Base-by-base conservation (phyloP, 1,140 invertebrate species). In the Neodiprion lecontei region DNA sequence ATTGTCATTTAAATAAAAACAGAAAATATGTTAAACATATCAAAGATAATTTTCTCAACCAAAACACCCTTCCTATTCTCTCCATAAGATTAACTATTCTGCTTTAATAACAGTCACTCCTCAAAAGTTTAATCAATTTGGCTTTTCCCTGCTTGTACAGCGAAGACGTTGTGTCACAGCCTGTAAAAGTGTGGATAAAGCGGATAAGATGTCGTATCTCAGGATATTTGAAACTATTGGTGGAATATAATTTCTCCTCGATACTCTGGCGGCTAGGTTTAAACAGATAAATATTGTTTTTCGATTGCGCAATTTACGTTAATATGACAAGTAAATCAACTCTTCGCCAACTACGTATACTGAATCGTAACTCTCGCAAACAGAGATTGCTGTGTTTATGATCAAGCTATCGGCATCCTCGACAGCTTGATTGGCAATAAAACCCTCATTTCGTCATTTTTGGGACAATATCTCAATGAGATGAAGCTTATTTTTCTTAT, bases 281-380 rank as follows among this genome's bases (percentile, higher is more conserved):
- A n/a, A 48, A 28, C 17, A 76, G 61, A 47, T 72, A 74, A n/a
- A 76, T 61, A 50, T 76, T 76, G 11, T 47, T 48, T 28, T 72
- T 61, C 4, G 11, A 4, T 7, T 9, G 3, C 3, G 53, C 3
- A 14, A 7, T 61, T n/a, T 81, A 76, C 77, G 78, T 83, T 12
- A 85, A 72, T 78, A 84, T 69, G 72, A 85, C 74, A 1, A 84
- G 53, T 61, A 85, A 78, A 70, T 83, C 80, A 48, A 79, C 77
- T 81, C 79, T 79, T 81, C 80, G 67, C 79, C 77, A 48, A 81
- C 78, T 66, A 80, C 72, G 9, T 69, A 48, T 9, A 76, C 75
- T 0, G 67, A 49, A 11, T 76, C 72, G 40, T 67, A 76, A 23
- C 67, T 7, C 4, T 68, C n/a, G 4, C 4, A 3, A 9, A 61